phyloP scores from a whole-genome alignment of 2,888 invertebrate species.

The Eupithecia tripunctaria region DNA sequence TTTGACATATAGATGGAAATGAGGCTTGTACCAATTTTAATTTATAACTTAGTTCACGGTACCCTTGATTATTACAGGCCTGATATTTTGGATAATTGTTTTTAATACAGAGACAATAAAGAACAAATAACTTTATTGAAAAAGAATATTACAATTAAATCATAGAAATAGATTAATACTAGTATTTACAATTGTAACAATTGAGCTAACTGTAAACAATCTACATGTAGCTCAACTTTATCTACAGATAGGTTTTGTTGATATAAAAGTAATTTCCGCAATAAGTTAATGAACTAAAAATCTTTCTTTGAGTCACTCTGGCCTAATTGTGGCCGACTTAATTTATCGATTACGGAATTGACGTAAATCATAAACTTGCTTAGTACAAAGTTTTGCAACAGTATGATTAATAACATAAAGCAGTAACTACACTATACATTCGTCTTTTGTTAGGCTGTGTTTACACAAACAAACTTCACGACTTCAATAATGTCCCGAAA shows the following conservation, averaged over 20 bases:
- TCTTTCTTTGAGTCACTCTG: neutral
- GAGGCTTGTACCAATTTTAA: neutral
- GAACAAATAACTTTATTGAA: too few relatives aligned
- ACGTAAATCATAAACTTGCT: slow-evolving; percentile 44
- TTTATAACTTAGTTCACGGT: neutral
- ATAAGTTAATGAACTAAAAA: neutral
- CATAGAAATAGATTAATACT: too few relatives aligned
- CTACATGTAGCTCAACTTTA: too few relatives aligned
- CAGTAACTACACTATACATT: slow-evolving; percentile 38
- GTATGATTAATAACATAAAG: slow-evolving; percentile 49
- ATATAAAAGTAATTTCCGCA: too few relatives aligned
- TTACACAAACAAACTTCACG: neutral
- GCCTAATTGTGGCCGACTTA: neutral
- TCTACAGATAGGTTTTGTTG: too few relatives aligned
- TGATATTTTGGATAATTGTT: too few relatives aligned
- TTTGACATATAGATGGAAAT: neutral
- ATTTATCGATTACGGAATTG: slow-evolving; percentile 1
- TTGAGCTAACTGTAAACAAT: too few relatives aligned
- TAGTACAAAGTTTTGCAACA: slow-evolving; percentile 47
- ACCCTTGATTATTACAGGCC: neutral
- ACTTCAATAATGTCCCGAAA: neutral
- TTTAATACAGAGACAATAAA: too few relatives aligned
- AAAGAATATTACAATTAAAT: too few relatives aligned
- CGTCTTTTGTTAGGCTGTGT: neutral
- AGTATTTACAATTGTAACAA: too few relatives aligned